Conservation (phyloP, 1,140 invertebrate genomes). For the Riptortus pedestris region DNA sequence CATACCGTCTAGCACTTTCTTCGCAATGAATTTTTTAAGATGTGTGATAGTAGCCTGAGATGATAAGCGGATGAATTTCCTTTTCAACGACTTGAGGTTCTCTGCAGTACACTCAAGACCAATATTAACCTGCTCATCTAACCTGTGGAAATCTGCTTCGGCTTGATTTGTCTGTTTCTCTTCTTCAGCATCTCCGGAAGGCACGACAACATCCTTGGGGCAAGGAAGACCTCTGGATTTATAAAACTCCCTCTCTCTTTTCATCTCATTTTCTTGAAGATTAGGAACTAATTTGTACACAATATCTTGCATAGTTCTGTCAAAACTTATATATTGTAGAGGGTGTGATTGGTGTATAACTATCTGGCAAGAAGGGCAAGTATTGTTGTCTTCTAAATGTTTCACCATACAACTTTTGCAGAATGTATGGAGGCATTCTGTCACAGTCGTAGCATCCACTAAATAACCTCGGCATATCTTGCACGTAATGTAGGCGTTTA, state of each 20-base stretch:
- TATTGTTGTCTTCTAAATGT: slow-evolving; percentile 92
- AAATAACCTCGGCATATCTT: slow-evolving; percentile 93
- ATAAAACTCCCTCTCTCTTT: slow-evolving; percentile 79
- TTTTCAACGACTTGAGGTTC: slow-evolving; percentile 71
- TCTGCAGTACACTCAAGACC: slow-evolving; percentile 77
- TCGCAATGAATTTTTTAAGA: slow-evolving; percentile 94
- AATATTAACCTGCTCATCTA: slow-evolving; percentile 92
- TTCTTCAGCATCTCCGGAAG: slow-evolving; percentile 49
- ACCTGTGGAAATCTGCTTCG: slow-evolving; percentile 83
- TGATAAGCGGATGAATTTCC: slow-evolving; percentile 85
- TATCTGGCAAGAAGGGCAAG: slow-evolving; percentile 91
- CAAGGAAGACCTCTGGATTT: slow-evolving; percentile 68
- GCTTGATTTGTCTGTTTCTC: slow-evolving; percentile 58
- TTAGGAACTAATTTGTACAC: slow-evolving; percentile 93
- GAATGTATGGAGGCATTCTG: slow-evolving; percentile 95
- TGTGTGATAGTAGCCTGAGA: slow-evolving; percentile 93
- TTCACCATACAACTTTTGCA: slow-evolving; percentile 97
- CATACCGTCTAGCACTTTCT: slow-evolving; percentile 80
- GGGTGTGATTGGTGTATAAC: slow-evolving; percentile 97
- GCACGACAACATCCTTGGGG: slow-evolving; percentile 74
- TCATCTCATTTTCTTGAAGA: slow-evolving; percentile 75
- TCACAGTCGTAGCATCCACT: slow-evolving; percentile 93
- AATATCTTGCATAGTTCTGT: slow-evolving; percentile 97
- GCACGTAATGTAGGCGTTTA: slow-evolving; percentile 89
- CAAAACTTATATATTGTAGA: slow-evolving; percentile 91